Conservation (phyloP, 2,113 vertebrate species). For the Chascanopsetta lugubris region DNA sequence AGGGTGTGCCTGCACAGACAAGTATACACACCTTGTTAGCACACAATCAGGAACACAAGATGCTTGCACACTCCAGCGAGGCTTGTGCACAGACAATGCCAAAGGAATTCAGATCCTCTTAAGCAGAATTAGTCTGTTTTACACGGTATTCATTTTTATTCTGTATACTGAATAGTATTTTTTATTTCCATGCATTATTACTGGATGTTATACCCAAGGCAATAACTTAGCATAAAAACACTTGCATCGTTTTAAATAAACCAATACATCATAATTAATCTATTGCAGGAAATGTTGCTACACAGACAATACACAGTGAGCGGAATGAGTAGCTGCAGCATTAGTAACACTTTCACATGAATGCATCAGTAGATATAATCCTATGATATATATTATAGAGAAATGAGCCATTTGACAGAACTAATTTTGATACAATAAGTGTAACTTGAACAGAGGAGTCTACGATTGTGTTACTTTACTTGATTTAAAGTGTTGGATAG, state of each 20-base stretch:
- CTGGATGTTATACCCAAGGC: neutral
- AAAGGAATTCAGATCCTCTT: neutral
- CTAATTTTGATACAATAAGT: neutral
- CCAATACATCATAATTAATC: neutral
- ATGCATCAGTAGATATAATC: neutral
- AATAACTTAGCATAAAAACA: neutral
- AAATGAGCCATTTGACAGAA: neutral
- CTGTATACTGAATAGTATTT: neutral
- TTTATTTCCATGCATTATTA: neutral
- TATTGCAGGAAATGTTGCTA: neutral
- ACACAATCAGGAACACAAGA: conserved; percentile 12
- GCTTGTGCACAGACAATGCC: neutral
- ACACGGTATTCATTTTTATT: no score
- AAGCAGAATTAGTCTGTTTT: no score
- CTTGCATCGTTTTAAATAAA: neutral
- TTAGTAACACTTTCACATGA: neutral
- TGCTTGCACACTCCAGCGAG: conserved; percentile 8
- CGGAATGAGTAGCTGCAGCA: neutral
- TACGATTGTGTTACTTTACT: neutral
- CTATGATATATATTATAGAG: neutral
- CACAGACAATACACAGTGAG: neutral
- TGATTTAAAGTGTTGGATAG: no score
- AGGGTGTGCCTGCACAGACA: conserved; percentile 20
- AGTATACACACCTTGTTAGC: conserved; percentile 21
- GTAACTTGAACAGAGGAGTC: neutral